Conservation (phyloP, 2,888 invertebrate genomes). For the Sympetrum striolatum region DNA sequence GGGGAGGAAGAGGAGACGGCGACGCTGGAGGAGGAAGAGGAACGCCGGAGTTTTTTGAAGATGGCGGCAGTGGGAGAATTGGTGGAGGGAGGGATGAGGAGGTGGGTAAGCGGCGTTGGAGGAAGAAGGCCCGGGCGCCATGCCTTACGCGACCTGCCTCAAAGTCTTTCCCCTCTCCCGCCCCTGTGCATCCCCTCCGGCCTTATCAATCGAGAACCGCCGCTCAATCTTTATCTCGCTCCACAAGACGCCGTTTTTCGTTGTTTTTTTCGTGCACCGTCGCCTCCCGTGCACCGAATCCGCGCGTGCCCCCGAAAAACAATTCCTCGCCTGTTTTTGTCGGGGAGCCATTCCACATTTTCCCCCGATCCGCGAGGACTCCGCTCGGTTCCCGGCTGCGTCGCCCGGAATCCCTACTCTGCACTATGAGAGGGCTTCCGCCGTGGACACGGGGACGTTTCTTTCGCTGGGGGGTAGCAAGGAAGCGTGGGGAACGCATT, state of each 20-base stretch:
- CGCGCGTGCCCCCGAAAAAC: not conserved
- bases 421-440: not conserved
- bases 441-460: not conserved
- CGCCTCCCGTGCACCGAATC: not conserved
- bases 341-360: not conserved
- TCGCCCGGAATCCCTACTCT: not conserved
- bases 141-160: slow-evolving; percentile 36
- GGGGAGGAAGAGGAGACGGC: not conserved
- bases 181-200: not conserved
- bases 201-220: slow-evolving; percentile 16
- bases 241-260: not conserved
- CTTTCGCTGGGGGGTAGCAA: too few species aligned
- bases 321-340: not conserved
- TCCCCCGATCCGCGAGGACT: not conserved
- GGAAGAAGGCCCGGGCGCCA: slow-evolving; percentile 36
- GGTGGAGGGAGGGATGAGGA: not conserved
- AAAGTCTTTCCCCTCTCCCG: slow-evolving; percentile 37
- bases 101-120: not conserved
- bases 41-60: not conserved
- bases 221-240: not conserved
- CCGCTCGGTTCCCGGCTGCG: not conserved
- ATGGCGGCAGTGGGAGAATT: slow-evolving; percentile 1
- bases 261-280: not conserved
- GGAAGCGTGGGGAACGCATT: too few species aligned
- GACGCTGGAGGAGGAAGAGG: not conserved